Conservation (phyloP, 1,140 invertebrate species). For the Cardiocondyla obscurior region DNA sequence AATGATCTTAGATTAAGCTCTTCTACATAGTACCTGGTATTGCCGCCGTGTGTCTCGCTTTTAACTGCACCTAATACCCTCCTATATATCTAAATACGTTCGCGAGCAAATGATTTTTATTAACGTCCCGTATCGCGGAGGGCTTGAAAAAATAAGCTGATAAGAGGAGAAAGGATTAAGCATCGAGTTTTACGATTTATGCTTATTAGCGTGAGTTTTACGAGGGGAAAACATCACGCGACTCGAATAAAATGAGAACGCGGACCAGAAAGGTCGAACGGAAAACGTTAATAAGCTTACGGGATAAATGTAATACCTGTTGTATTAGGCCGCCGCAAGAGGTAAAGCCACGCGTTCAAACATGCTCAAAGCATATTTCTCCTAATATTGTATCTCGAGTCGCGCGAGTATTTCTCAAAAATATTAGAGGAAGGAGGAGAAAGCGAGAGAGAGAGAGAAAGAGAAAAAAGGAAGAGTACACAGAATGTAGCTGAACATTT, state of each 20-base stretch:
- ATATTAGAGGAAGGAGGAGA: neutral
- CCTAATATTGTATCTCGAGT: neutral
- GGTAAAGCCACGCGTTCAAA: neutral
- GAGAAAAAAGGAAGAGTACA: neutral
- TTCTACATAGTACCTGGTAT: neutral
- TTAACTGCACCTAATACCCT: neutral
- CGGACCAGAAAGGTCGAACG: conserved; percentile 33
- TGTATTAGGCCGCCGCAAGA: neutral
- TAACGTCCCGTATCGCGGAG: conserved; percentile 3
- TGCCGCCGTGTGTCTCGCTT: too few relatives aligned
- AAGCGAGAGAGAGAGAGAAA: neutral
- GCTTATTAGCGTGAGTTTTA: conserved; percentile 10
- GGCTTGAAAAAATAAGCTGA: conserved; percentile 9
- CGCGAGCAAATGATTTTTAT: conserved; percentile 24
- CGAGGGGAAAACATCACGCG: neutral
- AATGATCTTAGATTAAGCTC: conserved; percentile 14
- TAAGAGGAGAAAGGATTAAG: conserved; percentile 43
- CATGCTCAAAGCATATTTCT: neutral
- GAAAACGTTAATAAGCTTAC: conserved; percentile 47
- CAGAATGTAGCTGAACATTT: neutral
- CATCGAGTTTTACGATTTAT: conserved; percentile 26
- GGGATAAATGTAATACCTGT: conserved; percentile 30
- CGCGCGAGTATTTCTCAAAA: neutral
- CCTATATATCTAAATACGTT: conserved; percentile 11
- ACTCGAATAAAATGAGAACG: conserved; percentile 35